Percentiles rank a stretch among this genome's conserved stretches.
Evolutionary conservation across 2,113 vertebrate species (phyloP).

Genomic region (Limnothrissa miodon): DNA sequence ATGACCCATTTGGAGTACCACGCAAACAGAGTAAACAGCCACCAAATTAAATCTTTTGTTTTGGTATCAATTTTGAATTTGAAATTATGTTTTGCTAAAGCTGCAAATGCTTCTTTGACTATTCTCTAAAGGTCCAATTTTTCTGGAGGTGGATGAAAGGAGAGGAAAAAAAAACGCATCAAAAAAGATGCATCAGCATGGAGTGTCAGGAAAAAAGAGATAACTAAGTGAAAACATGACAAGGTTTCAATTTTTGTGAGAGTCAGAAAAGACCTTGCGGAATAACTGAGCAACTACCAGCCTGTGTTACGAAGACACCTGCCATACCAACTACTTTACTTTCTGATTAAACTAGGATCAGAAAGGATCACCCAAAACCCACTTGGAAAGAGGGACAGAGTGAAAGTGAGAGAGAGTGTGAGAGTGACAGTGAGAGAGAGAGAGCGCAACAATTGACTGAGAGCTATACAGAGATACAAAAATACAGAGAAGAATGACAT

Average conservation of each 20-base stretch:
- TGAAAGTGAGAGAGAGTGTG: neutral
- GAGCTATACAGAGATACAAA: neutral
- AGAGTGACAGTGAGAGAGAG: neutral
- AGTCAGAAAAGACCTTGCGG: neutral
- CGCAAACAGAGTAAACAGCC: neutral
- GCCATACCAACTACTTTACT: conserved; percentile 13
- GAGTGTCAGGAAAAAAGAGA: neutral
- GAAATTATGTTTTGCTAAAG: neutral
- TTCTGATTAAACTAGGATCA: conserved; percentile 38
- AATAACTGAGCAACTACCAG: neutral
- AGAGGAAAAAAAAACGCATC: neutral
- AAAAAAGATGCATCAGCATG: neutral
- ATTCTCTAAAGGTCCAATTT: neutral
- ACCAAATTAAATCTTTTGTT: neutral
- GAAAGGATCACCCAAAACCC: conserved; percentile 8
- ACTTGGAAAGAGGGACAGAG: conserved; percentile 14
- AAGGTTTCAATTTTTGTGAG: neutral
- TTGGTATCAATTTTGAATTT: neutral
- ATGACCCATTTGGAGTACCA: neutral
- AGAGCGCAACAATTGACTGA: neutral
- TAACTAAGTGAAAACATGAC: neutral
- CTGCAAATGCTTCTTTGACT: neutral
- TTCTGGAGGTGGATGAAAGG: neutral
- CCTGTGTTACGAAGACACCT: neutral
- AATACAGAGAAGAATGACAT: neutral